Evolutionary conservation across 2,113 vertebrate genomes (phyloP).

Genomic region (Trinectes maculatus): DNA sequence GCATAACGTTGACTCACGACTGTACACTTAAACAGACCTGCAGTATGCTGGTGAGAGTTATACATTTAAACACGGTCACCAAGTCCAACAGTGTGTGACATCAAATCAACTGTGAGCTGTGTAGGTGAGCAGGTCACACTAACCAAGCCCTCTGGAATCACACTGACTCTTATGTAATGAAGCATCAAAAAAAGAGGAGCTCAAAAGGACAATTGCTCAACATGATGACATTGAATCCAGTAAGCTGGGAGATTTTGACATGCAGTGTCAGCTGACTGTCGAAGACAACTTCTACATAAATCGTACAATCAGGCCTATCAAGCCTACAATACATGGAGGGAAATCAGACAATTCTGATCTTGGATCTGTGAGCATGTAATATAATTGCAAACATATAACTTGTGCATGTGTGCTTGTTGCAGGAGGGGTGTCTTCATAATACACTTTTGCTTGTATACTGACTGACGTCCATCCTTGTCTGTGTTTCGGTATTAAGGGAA

Average conservation of each 20-base stretch:
- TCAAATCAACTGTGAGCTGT: conserved; percentile 11
- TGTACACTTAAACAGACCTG: too few species aligned
- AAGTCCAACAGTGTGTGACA: neutral
- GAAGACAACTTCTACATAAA: neutral
- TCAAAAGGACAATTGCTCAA: conserved; percentile 51
- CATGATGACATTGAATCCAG: conserved; percentile 27
- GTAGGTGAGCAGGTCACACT: conserved; percentile 23
- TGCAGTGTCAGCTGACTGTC: conserved; percentile 52
- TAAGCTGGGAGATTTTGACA: conserved; percentile 35
- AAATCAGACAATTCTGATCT: neutral
- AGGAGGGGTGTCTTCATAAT: too few species aligned
- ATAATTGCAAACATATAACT: neutral
- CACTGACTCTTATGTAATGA: conserved; percentile 40
- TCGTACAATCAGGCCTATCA: neutral
- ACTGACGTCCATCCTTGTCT: neutral
- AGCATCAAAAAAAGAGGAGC: conserved; percentile 5
- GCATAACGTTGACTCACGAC: too few species aligned
- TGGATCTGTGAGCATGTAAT: neutral
- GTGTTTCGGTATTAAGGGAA: neutral
- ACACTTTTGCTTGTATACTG: neutral
- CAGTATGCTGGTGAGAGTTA: too few species aligned
- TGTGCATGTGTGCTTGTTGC: neutral
- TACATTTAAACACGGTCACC: neutral
- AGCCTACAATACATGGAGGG: neutral
- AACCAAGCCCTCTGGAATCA: conserved; percentile 10